Evolutionary conservation across 2,797 vertebrate species (phyloP), one percentile per base, ranked within the genome.

Genomic region (Rhynchonycteris naso): DNA sequence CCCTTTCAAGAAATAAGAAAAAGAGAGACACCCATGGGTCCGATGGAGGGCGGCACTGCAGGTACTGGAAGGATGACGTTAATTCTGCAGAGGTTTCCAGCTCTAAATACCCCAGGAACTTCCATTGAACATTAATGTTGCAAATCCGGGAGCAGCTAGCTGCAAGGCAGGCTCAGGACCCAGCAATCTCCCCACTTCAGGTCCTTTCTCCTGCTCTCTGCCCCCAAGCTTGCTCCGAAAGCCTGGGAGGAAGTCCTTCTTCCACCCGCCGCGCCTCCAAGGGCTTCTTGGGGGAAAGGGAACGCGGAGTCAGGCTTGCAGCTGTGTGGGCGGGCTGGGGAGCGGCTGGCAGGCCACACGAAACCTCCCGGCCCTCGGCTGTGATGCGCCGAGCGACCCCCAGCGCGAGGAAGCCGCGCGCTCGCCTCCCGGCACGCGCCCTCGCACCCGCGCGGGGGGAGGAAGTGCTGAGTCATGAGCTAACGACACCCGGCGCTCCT

Each of bases 401-500:
- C 13, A 8, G 68, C 54, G 28, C 47, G 5, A 86, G 96, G 33
- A 96, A 93, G 59, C 89, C 59, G 52, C 18, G 8, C 47, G 63
- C 18, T 47, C 65, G 10, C 30, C 69, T 54, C 11, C 26, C 52
- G 30, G 30, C 28, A 9, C 47, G 33, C 28, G 18, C 30, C 7
- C 74, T 8, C 59, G 1, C 35, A 12, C 80, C 50, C 78, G 35
- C 89, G 2, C 54, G 22, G 0, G n/a, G 66, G 4, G 33, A 19
- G 63, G 38, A 28, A n/a, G 28, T 61, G 94, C 95, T 93, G 95
- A 97, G 94, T 97, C 97, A 97, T 72, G 2, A 0, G 38, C 59
- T 7, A 43, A 43, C 43, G 43, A 43, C 43, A 7, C 43, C 43
- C 5, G 43, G 3, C n/a, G 33, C 83, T 30, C 33, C 22, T 10